phyloP scores from a whole-genome alignment of 1,140 invertebrate genomes.

The Drosophila kanapiae region DNA sequence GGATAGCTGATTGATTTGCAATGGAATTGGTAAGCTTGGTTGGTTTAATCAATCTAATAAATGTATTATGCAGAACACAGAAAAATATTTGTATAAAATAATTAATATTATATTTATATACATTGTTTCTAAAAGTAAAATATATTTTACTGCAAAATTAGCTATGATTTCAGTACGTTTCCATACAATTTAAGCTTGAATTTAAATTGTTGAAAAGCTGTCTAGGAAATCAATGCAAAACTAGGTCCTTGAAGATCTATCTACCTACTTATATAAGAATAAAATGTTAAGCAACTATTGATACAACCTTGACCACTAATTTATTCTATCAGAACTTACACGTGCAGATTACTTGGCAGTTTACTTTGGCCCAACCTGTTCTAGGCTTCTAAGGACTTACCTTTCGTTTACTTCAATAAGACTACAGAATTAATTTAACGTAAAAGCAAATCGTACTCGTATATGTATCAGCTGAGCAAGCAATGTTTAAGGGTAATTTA shows the following conservation, averaged over 20 bases:
- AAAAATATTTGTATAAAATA: too few relatives aligned
- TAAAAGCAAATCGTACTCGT: slow-evolving; percentile 45
- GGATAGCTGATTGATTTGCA: slow-evolving; percentile 28
- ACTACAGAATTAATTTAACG: slow-evolving; percentile 49
- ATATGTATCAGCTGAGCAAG: slow-evolving; percentile 54
- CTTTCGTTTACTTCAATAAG: slow-evolving; percentile 41
- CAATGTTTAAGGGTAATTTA: slow-evolving; percentile 71
- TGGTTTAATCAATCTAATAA: not conserved
- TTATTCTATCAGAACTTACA: slow-evolving; percentile 17
- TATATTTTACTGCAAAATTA: too few relatives aligned
- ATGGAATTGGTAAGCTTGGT: slow-evolving; percentile 7
- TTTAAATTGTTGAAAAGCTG: too few relatives aligned
- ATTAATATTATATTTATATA: too few relatives aligned
- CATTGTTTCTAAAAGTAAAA: too few relatives aligned
- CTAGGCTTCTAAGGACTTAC: not conserved
- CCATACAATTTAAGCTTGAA: too few relatives aligned
- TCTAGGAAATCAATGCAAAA: too few relatives aligned
- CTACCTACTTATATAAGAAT: too few relatives aligned
- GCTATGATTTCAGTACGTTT: too few relatives aligned
- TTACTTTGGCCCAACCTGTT: slow-evolving; percentile 10
- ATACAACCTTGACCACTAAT: slow-evolving; percentile 4
- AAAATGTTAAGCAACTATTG: not conserved
- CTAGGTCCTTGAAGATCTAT: not conserved
- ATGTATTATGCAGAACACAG: too few relatives aligned
- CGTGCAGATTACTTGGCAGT: not conserved